Evolutionary conservation across 2,888 invertebrate genomes (phyloP).

Genomic region (Oasisia sp.): DNA sequence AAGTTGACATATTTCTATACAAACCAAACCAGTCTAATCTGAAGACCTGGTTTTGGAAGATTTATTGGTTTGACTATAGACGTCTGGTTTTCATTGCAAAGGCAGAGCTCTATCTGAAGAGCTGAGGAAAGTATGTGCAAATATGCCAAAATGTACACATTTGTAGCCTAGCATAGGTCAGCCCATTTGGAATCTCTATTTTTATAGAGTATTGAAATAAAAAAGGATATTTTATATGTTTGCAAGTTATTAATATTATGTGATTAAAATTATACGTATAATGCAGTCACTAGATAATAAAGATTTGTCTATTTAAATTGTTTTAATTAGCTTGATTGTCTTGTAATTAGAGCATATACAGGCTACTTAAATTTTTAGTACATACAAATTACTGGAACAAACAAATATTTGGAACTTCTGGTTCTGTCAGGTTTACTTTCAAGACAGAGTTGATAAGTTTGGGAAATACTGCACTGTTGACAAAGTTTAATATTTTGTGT

Average conservation of each 20-base stretch:
- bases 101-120: background rate
- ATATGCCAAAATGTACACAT: background rate
- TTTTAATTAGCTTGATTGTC: no score
- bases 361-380: no score
- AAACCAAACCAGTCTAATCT: background rate
- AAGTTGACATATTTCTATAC: background rate
- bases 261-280: background rate
- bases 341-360: no score
- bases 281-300: no score
- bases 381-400: no score
- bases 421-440: no score
- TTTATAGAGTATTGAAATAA: background rate
- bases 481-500: no score
- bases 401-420: no score
- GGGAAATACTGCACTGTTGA: no score
- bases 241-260: background rate
- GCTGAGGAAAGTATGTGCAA: background rate
- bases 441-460: no score
- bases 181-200: background rate
- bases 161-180: background rate
- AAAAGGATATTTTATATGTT: background rate
- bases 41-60: background rate
- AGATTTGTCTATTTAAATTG: no score
- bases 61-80: background rate
- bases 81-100: background rate